phyloP scores from a whole-genome alignment of 1,140 invertebrate species.

The Zaprionus ghesquierei region DNA sequence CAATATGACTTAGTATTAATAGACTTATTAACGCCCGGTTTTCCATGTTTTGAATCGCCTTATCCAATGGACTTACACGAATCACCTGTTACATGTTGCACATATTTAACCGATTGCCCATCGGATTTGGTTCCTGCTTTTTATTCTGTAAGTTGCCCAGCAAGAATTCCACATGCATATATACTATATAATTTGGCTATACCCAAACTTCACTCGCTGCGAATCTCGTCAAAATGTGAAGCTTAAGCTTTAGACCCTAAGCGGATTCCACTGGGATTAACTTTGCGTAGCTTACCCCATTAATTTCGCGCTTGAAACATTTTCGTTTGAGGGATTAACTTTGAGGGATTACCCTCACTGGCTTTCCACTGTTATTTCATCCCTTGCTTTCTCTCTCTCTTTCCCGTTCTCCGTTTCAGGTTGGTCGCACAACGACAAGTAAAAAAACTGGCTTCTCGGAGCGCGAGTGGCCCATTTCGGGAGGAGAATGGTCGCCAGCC shows the following conservation, averaged over 20 bases:
- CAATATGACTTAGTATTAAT: conserved; percentile 99
- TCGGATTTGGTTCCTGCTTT: conserved; percentile 96
- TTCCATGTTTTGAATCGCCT: conserved; percentile 99
- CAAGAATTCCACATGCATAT: too few relatives aligned
- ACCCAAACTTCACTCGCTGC: too few relatives aligned
- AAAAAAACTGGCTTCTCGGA: conserved; percentile 95
- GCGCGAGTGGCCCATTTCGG: conserved; percentile 96
- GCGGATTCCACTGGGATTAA: background rate
- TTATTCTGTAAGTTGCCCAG: conserved; percentile 87
- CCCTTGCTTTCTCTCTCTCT: conserved; percentile 46
- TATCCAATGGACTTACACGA: conserved; percentile 99
- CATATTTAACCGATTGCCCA: conserved; percentile 98
- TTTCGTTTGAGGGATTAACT: background rate
- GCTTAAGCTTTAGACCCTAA: background rate
- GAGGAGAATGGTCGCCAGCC: conserved; percentile 96
- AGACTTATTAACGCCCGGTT: conserved; percentile 96
- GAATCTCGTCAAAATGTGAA: too few relatives aligned
- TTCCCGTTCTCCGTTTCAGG: conserved; percentile 32
- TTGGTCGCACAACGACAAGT: conserved; percentile 84
- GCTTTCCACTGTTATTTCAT: background rate
- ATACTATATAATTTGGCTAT: too few relatives aligned
- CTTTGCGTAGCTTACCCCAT: background rate
- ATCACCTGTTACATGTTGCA: conserved; percentile 97
- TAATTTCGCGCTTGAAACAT: background rate
- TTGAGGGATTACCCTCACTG: background rate